Evolutionary conservation across 2,888 invertebrate genomes (phyloP).

Genomic region (Torymus auratus): DNA sequence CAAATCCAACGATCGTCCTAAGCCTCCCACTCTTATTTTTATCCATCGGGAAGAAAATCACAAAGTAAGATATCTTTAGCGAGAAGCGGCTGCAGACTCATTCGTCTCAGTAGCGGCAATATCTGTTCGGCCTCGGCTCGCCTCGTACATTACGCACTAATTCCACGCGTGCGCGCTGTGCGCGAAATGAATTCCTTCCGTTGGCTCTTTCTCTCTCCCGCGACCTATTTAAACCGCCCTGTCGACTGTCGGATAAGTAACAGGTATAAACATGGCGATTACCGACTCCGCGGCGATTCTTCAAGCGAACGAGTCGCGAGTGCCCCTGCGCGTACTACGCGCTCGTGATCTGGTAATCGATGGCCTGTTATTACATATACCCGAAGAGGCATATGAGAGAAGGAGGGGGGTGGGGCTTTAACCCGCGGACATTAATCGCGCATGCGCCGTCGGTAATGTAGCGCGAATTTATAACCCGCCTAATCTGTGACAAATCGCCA

Average conservation of each 20-base stretch:
- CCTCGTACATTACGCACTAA: slow-evolving; percentile 57
- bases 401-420: slow-evolving; percentile 6
- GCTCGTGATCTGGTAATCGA: slow-evolving; percentile 64
- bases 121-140: slow-evolving; percentile 25
- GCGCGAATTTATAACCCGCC: slow-evolving; percentile 70
- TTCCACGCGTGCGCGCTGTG: slow-evolving; percentile 56
- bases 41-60: slow-evolving; percentile 51
- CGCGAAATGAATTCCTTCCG: slow-evolving; percentile 63
- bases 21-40: slow-evolving; percentile 49
- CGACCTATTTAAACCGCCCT: slow-evolving; percentile 62
- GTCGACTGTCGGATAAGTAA: slow-evolving; percentile 62
- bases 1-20: slow-evolving; percentile 50
- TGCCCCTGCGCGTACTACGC: neutral
- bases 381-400: slow-evolving; percentile 34
- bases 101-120: slow-evolving; percentile 43
- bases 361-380: slow-evolving; percentile 64
- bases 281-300: slow-evolving; percentile 59
- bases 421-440: slow-evolving; percentile 61
- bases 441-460: slow-evolving; percentile 61
- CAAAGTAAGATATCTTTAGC: slow-evolving; percentile 58
- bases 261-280: slow-evolving; percentile 65
- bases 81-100: slow-evolving; percentile 52
- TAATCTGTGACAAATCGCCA: slow-evolving; percentile 71
- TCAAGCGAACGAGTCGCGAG: slow-evolving; percentile 56
- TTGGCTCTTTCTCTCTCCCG: slow-evolving; percentile 52